These are phyloP conservation scores for Hycleus cichorii DNA, from an alignment of 1,140 invertebrate genomes.

Conservation along the genomic window DNA sequence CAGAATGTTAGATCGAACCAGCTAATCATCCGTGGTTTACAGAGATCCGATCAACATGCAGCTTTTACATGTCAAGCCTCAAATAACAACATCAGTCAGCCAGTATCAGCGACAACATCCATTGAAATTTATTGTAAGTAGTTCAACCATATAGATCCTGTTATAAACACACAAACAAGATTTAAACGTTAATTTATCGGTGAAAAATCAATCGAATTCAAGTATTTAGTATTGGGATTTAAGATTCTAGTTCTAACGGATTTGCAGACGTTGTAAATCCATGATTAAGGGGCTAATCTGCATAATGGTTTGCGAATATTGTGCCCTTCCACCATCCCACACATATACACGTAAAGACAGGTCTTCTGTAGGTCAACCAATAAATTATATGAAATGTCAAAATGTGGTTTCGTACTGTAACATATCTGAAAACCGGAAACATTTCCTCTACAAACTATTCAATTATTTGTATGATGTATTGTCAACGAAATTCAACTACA, in stretches of 20 bases:
- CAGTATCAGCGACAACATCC: constrained; percentile 55
- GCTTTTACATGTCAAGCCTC: constrained; percentile 63
- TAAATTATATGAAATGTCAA: too few relatives aligned
- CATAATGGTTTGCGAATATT: constrained; percentile 3
- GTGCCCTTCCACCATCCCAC: not conserved
- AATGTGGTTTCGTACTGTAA: too few relatives aligned
- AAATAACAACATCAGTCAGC: constrained; percentile 65
- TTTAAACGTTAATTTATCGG: not conserved
- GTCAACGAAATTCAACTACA: too few relatives aligned
- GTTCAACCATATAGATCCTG: not conserved
- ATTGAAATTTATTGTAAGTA: constrained; percentile 69
- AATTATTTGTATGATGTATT: too few relatives aligned
- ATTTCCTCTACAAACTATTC: too few relatives aligned
- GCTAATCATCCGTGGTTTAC: constrained; percentile 49
- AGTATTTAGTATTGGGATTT: too few relatives aligned
- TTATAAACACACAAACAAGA: not conserved
- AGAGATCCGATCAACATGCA: constrained; percentile 58
- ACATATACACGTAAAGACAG: too few relatives aligned
- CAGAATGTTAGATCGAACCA: constrained; percentile 42
- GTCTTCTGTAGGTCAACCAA: too few relatives aligned
- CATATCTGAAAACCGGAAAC: too few relatives aligned
- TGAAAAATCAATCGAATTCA: not conserved
- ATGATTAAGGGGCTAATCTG: not conserved
- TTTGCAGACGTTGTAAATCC: not conserved
- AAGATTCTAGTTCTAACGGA: not conserved